phyloP scores from a whole-genome alignment of 2,797 vertebrate genomes.

The Alauda arvensis region DNA sequence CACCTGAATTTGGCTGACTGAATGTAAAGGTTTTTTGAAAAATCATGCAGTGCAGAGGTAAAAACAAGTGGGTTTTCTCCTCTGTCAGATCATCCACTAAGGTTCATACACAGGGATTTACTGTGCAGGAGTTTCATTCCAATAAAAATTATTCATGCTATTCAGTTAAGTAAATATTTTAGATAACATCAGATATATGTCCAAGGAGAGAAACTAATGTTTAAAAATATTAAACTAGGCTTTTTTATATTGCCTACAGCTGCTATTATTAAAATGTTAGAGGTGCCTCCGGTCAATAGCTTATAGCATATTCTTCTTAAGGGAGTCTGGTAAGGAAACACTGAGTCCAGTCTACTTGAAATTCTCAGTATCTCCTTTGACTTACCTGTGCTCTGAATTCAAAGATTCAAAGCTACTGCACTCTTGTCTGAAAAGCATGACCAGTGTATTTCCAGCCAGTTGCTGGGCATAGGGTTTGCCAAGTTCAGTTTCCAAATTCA shows the following conservation, averaged over 20 bases:
- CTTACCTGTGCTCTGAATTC: background rate
- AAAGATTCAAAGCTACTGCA: background rate
- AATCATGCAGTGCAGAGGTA: background rate
- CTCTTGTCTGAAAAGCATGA: background rate
- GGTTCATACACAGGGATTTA: background rate
- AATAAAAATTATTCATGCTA: background rate
- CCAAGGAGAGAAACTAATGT: background rate
- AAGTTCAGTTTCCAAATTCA: background rate
- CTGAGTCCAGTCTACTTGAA: background rate
- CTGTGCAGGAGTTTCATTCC: background rate
- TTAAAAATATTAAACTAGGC: background rate
- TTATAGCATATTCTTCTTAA: background rate
- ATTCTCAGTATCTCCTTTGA: background rate
- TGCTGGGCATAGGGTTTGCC: background rate
- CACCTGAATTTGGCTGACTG: background rate
- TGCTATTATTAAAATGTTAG: background rate
- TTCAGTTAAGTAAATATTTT: slow-evolving; percentile 8
- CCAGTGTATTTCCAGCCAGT: background rate
- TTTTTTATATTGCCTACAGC: background rate
- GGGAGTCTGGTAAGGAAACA: background rate
- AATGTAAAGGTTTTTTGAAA: background rate
- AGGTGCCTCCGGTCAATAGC: background rate
- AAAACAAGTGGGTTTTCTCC: background rate
- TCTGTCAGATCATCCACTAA: background rate
- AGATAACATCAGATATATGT: background rate